Percentiles rank a stretch among this genome's conserved stretches.
Evolutionary conservation across 2,113 vertebrate species (phyloP).

Genomic region (Tursiops truncatus): DNA sequence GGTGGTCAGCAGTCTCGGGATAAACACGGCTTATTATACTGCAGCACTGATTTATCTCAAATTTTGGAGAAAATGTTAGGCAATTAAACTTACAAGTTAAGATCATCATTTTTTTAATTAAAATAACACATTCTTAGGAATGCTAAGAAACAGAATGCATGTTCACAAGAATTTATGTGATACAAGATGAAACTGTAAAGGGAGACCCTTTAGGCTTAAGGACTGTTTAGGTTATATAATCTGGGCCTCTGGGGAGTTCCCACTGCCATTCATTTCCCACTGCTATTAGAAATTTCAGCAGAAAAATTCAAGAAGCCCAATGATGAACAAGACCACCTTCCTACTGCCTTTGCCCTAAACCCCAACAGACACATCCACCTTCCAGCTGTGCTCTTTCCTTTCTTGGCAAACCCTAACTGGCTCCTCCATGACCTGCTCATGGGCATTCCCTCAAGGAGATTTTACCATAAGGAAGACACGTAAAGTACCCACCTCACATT

Average conservation of each 20-base stretch:
- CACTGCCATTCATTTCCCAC: not conserved
- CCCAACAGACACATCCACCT: not conserved
- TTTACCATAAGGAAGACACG: not conserved
- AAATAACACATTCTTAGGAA: not conserved
- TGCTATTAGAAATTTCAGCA: too few relatives aligned
- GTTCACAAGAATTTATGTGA: not conserved
- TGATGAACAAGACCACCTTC: not conserved
- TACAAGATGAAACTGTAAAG: not conserved
- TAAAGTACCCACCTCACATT: not conserved
- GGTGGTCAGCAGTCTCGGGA: not conserved
- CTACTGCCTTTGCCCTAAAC: not conserved
- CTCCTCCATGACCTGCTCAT: not conserved
- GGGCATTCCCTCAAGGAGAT: not conserved
- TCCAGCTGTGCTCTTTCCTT: too few relatives aligned
- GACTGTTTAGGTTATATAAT: accelerated
- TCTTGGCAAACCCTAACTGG: not conserved
- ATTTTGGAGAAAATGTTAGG: not conserved
- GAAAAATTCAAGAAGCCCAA: not conserved
- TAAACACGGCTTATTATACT: not conserved
- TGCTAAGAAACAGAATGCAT: not conserved
- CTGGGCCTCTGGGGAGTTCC: accelerated
- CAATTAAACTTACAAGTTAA: not conserved
- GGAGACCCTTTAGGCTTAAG: not conserved
- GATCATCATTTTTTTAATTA: not conserved
- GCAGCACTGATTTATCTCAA: not conserved